phyloP scores from a whole-genome alignment of 2,888 invertebrate genomes.

The Drosophila longiperda region DNA sequence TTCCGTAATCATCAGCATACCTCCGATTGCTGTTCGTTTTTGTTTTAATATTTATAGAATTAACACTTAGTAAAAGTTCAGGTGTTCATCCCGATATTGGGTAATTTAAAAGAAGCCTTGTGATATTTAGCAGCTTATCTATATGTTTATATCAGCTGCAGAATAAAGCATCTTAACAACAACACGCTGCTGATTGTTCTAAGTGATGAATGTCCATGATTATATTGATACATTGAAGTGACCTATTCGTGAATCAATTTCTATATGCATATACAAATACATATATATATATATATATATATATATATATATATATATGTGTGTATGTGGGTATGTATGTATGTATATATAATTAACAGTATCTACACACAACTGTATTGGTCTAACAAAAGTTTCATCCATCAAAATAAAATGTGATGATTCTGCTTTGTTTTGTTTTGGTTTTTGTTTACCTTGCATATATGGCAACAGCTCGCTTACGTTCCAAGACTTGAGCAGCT shows the following conservation, averaged over 20 bases:
- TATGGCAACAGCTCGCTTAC: slow-evolving; percentile 68
- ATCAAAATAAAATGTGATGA: slow-evolving; percentile 8
- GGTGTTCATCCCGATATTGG: background rate
- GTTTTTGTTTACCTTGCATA: slow-evolving; percentile 65
- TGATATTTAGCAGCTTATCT: background rate
- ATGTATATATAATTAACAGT: background rate
- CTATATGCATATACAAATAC: background rate
- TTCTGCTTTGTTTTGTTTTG: background rate
- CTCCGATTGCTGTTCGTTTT: background rate
- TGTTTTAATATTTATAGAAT: background rate
- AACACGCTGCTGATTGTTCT: background rate
- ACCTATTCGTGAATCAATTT: background rate
- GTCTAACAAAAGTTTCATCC: background rate
- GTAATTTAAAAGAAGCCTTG: background rate
- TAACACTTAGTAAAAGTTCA: background rate
- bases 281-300: background rate
- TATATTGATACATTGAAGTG: background rate
- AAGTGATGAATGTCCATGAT: background rate
- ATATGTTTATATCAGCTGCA: background rate
- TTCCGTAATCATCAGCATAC: background rate
- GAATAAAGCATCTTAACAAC: background rate
- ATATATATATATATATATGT: background rate
- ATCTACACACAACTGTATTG: background rate
- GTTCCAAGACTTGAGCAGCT: slow-evolving; percentile 67
- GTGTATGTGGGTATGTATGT: background rate